Percentiles rank a stretch among this genome's conserved stretches.
phyloP scores from a whole-genome alignment of 2,113 vertebrate species.

The Platanista minor region DNA sequence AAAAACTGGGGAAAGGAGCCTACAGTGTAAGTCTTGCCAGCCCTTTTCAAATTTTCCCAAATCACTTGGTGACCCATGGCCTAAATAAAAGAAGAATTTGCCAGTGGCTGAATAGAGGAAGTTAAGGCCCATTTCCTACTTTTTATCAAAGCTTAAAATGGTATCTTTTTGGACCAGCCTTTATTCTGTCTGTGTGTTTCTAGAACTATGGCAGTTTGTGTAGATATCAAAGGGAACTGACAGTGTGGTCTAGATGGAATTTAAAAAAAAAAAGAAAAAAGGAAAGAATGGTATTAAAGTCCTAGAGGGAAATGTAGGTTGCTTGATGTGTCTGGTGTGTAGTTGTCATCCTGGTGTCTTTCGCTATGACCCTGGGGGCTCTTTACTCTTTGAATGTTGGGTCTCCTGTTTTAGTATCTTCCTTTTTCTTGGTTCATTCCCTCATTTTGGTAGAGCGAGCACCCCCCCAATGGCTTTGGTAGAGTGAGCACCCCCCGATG shows the following conservation, averaged over 20 bases:
- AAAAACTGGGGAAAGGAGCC: neutral
- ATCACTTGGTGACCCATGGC: neutral
- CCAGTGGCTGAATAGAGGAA: neutral
- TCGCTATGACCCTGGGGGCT: neutral
- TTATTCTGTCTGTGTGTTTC: neutral
- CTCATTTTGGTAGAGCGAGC: neutral
- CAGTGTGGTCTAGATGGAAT: neutral
- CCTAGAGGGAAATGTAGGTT: neutral
- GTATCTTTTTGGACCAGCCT: neutral
- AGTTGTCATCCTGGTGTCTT: neutral
- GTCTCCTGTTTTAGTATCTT: neutral
- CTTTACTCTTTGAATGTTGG: neutral
- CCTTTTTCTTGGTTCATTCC: neutral
- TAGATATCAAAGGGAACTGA: neutral
- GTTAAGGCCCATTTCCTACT: neutral
- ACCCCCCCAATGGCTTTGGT: neutral
- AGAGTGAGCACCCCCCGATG: neutral
- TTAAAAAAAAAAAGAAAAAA: neutral
- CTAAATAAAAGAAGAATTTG: neutral
- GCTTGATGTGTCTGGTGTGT: neutral
- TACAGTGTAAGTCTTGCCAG: neutral
- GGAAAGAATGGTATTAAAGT: neutral
- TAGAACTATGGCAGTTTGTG: neutral
- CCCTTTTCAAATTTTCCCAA: neutral
- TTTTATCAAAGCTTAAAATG: neutral